Percentiles rank a stretch among this genome's conserved stretches.
Evolutionary conservation across 2,113 vertebrate genomes (phyloP).

Genomic region (Lucifuga dentata): DNA sequence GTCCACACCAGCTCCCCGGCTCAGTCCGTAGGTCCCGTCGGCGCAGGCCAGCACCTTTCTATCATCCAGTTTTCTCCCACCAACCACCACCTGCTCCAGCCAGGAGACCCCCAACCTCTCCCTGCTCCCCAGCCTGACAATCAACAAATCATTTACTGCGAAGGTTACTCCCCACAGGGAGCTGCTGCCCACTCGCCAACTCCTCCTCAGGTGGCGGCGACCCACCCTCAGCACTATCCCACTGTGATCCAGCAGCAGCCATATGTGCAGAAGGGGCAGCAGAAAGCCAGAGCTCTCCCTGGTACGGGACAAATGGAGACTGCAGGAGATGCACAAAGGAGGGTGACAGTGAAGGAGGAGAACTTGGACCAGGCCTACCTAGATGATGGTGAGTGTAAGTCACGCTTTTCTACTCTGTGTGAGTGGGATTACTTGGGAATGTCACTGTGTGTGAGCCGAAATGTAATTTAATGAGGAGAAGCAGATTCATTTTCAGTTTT

Average conservation of each 20-base stretch:
- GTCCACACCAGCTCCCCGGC: constrained; percentile 90
- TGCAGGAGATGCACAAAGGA: constrained; percentile 72
- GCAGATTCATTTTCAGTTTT: too few relatives aligned
- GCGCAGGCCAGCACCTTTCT: constrained; percentile 84
- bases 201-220: constrained; percentile 34
- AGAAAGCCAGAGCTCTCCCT: constrained; percentile 66
- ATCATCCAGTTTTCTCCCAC: constrained; percentile 96
- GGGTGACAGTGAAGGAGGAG: constrained; percentile 96
- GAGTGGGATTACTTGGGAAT: constrained; percentile 2
- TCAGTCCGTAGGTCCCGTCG: constrained; percentile 74
- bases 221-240: constrained; percentile 86
- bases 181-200: constrained; percentile 75
- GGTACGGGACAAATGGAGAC: constrained; percentile 73
- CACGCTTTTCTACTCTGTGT: constrained; percentile 46
- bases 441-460: not conserved
- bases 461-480: not conserved
- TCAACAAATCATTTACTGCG: constrained; percentile 93
- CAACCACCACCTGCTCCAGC: constrained; percentile 88
- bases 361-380: constrained; percentile 98
- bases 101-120: constrained; percentile 78
- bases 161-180: constrained; percentile 81
- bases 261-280: constrained; percentile 65
- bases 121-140: constrained; percentile 84
- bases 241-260: constrained; percentile 95
- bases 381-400: constrained; percentile 93